Evolutionary conservation across 2,888 invertebrate species (phyloP).

Genomic region (Thecocarcelia acutangulata): DNA sequence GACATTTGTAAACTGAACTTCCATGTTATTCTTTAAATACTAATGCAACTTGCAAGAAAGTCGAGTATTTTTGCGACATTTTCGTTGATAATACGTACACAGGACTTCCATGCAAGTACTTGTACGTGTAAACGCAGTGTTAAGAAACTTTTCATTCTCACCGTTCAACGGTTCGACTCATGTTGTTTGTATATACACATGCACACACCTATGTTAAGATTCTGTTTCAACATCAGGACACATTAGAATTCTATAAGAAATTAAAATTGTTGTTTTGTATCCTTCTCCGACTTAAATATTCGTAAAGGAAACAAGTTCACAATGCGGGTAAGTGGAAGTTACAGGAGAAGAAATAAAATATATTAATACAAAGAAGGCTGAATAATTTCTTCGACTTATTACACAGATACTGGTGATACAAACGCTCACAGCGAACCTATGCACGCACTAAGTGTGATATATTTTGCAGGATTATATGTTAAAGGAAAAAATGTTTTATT

Average conservation of each 20-base stretch:
- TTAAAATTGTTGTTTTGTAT: conserved; percentile 59
- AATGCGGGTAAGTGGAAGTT: conserved; percentile 31
- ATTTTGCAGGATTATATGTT: conserved; percentile 81
- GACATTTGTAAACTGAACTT: too few relatives aligned
- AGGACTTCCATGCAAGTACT: too few relatives aligned
- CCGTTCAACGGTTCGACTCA: not conserved
- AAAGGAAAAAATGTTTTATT: conserved; percentile 70
- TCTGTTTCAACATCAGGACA: conserved; percentile 52
- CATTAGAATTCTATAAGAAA: conserved; percentile 66
- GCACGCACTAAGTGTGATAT: conserved; percentile 81
- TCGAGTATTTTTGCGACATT: too few relatives aligned
- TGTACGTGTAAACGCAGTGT: too few relatives aligned
- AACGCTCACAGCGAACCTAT: conserved; percentile 57
- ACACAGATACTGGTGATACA: conserved; percentile 65
- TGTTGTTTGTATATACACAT: conserved; percentile 16
- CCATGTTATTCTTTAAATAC: too few relatives aligned
- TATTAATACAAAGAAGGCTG: conserved; percentile 63
- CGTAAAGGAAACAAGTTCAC: not conserved
- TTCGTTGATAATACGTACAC: too few relatives aligned
- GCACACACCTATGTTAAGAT: conserved; percentile 35
- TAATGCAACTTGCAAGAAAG: too few relatives aligned
- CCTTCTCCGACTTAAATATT: conserved; percentile 38
- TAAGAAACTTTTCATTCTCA: not conserved
- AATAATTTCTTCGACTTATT: conserved; percentile 63
- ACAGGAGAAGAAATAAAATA: conserved; percentile 50